These are phyloP conservation scores for Nautilus pompilius DNA, from an alignment of 1,140 invertebrate species.

Conservation along the genomic window DNA sequence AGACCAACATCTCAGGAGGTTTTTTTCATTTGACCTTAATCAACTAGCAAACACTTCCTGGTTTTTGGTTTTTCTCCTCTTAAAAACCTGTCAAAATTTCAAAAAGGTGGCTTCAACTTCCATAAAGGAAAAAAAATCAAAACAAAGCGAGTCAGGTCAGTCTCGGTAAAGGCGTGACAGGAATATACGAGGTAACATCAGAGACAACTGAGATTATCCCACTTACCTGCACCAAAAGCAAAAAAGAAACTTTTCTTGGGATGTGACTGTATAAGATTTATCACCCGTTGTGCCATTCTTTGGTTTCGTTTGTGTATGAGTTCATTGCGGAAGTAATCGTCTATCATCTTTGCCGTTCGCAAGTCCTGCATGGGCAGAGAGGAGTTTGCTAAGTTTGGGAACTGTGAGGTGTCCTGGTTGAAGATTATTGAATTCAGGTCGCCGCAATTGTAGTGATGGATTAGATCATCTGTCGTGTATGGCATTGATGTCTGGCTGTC, in stretches of 20 bases:
- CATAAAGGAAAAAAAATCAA: no score
- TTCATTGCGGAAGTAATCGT: conserved; percentile 60
- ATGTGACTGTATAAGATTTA: conserved; percentile 53
- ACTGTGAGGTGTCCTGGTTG: conserved; percentile 56
- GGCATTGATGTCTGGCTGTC: conserved; percentile 42
- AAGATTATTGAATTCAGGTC: conserved; percentile 60
- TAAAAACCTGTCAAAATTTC: no score
- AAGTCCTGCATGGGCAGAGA: conserved; percentile 38
- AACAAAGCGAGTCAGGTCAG: no score
- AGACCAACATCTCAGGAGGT: no score
- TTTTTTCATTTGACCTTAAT: no score
- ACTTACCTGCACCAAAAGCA: conserved; percentile 61
- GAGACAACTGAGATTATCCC: no score
- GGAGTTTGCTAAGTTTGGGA: conserved; percentile 43
- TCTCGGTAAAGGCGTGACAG: no score
- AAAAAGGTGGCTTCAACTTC: no score
- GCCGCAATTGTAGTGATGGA: conserved; percentile 62
- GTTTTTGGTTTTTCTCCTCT: no score
- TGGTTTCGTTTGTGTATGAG: conserved; percentile 60
- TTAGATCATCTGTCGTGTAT: conserved; percentile 59
- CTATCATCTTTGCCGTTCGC: conserved; percentile 55
- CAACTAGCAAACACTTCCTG: no score
- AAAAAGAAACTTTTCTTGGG: conserved; percentile 62
- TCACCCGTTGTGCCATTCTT: conserved; percentile 58
- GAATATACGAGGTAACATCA: no score